Conservation (phyloP, 2,888 invertebrate species). For the Timema podura region DNA sequence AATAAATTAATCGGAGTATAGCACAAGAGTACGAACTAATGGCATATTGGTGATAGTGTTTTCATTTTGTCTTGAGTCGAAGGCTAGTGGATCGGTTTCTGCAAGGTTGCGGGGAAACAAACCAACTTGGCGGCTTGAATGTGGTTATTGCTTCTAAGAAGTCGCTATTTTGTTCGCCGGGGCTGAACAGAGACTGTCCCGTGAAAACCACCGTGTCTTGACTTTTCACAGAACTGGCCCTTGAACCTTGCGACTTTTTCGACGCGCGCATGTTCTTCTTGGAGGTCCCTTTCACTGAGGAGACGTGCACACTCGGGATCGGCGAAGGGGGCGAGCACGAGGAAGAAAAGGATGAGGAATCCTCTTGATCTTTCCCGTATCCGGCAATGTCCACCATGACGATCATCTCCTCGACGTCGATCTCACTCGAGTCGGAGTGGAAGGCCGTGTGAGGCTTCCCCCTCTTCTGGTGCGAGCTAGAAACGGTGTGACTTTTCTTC, state of each 20-base stretch:
- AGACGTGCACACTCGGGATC: no score
- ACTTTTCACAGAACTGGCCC: no score
- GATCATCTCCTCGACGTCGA: slow-evolving; percentile 44
- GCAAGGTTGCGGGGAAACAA: slow-evolving; percentile 36
- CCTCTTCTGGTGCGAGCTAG: slow-evolving; percentile 32
- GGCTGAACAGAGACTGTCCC: no score
- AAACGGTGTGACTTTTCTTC: slow-evolving; percentile 41
- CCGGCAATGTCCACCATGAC: slow-evolving; percentile 47
- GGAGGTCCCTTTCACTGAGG: background rate
- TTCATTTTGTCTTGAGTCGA: slow-evolving; percentile 12
- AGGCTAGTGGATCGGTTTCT: slow-evolving; percentile 26
- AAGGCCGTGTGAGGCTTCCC: slow-evolving; percentile 40
- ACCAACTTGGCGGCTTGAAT: slow-evolving; percentile 31
- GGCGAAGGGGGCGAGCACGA: no score
- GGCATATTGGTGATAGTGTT: no score
- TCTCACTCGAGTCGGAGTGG: slow-evolving; percentile 22
- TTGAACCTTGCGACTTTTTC: background rate
- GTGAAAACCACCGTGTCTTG: background rate
- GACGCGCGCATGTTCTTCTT: background rate
- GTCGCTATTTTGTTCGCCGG: no score
- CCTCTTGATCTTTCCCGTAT: no score
- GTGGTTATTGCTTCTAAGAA: background rate
- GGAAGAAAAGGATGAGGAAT: background rate
- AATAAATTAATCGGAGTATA: no score
- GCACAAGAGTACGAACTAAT: no score